These are phyloP conservation scores for Phorcus lineatus DNA, from an alignment of 2,888 invertebrate genomes.

Conservation along the genomic window DNA sequence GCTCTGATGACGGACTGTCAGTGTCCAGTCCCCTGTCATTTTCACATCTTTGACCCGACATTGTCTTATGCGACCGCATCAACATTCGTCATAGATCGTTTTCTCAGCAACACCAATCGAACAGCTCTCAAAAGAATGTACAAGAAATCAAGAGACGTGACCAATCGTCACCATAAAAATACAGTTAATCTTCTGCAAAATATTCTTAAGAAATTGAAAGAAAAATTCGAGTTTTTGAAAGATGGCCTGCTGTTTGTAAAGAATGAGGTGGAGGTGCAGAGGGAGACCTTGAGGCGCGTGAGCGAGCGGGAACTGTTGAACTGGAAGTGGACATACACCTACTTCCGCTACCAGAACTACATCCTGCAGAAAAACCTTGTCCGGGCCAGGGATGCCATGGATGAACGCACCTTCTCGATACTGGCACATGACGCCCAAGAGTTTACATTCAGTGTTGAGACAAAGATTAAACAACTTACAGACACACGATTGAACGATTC, in stretches of 20 bases:
- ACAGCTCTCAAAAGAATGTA: conserved; percentile 32
- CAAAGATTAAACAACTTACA: conserved; percentile 7
- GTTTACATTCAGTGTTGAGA: conserved; percentile 40
- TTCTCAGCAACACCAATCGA: conserved; percentile 38
- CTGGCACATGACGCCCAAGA: conserved; percentile 49
- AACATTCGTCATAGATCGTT: conserved; percentile 46
- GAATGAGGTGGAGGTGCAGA: conserved; percentile 28
- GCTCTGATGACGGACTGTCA: conserved; percentile 34
- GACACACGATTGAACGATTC: neutral
- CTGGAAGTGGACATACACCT: conserved; percentile 34
- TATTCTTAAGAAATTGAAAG: conserved; percentile 28
- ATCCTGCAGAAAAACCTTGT: conserved; percentile 56
- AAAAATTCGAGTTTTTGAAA: conserved; percentile 30
- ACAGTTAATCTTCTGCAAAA: conserved; percentile 23
- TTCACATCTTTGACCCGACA: conserved; percentile 51
- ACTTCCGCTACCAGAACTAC: conserved; percentile 52
- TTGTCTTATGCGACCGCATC: conserved; percentile 59
- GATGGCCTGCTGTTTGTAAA: neutral
- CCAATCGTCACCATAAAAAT: conserved; percentile 30
- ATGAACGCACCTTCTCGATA: conserved; percentile 53
- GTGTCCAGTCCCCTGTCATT: conserved; percentile 61
- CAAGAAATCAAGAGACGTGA: conserved; percentile 33
- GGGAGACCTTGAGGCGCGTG: conserved; percentile 25
- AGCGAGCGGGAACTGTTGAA: conserved; percentile 29
- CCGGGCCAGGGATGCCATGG: conserved; percentile 56